These are phyloP conservation scores for Dichetophora obliterata DNA, from an alignment of 2,888 invertebrate species.

Conservation along the genomic window DNA sequence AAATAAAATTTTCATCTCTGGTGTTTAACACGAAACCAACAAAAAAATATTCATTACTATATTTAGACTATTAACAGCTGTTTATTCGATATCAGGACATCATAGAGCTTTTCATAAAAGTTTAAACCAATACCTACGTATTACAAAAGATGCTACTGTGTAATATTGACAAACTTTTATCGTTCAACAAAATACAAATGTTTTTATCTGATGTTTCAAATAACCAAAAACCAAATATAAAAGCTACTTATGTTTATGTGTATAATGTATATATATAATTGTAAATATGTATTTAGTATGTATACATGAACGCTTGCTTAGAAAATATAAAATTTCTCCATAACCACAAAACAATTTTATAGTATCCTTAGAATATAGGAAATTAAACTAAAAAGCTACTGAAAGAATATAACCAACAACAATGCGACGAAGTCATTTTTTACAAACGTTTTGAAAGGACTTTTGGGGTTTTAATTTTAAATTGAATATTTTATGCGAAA, in stretches of 20 bases:
- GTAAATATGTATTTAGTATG: conserved; percentile 9
- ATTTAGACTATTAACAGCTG: no score
- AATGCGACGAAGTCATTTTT: conserved; percentile 29
- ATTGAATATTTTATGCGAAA: conserved; percentile 1
- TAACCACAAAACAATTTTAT: conserved; percentile 19
- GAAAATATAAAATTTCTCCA: conserved; percentile 22
- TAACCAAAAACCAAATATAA: conserved; percentile 4
- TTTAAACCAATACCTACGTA: no score
- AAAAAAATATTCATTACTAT: no score
- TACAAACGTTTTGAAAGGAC: conserved; percentile 24
- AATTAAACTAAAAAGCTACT: conserved; percentile 16
- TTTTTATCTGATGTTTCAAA: conserved; percentile 6
- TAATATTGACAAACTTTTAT: neutral
- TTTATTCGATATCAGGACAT: neutral
- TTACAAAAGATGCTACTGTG: no score
- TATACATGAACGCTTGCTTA: conserved; percentile 18
- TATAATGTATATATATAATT: conserved; percentile 20
- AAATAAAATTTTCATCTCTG: no score
- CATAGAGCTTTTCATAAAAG: neutral
- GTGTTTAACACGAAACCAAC: no score
- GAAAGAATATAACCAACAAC: conserved; percentile 13
- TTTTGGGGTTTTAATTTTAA: conserved; percentile 9
- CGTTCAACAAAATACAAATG: conserved; percentile 2
- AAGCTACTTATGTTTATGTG: conserved; percentile 18
- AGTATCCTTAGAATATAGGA: conserved; percentile 11